phyloP scores from a whole-genome alignment of 2,888 invertebrate genomes.

The Teleogryllus oceanicus region DNA sequence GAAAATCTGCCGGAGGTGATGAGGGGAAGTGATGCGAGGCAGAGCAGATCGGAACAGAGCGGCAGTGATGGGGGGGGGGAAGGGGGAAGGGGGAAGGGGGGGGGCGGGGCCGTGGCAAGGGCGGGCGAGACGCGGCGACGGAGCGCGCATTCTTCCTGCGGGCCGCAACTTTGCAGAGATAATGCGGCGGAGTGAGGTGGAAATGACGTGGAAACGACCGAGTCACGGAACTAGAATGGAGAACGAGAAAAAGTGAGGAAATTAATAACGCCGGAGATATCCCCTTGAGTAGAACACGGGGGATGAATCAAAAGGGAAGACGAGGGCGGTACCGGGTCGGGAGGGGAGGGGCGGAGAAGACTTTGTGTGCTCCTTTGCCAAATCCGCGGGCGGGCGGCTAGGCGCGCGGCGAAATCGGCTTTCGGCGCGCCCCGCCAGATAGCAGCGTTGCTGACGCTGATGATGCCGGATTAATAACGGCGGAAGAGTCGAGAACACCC shows the following conservation, averaged over 20 bases:
- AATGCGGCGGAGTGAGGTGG: conserved; percentile 6
- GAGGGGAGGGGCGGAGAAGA: not conserved
- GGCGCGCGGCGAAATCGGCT: not conserved
- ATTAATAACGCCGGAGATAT: conserved; percentile 1
- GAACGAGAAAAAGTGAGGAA: conserved; percentile 7
- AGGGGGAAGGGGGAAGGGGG: not conserved
- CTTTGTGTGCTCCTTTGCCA: not conserved
- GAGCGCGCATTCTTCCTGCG: not conserved
- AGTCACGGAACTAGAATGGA: not conserved
- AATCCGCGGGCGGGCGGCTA: not conserved
- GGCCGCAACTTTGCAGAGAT: not conserved
- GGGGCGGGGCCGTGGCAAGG: not conserved
- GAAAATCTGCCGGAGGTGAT: too few relatives aligned
- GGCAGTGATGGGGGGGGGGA: too few relatives aligned
- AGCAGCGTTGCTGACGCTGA: not conserved
- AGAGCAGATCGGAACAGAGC: too few relatives aligned
- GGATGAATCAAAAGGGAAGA: conserved; percentile 5
- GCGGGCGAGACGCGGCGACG: not conserved
- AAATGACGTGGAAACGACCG: conserved; percentile 18
- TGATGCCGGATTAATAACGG: not conserved
- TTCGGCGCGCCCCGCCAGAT: not conserved
- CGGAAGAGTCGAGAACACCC: too few relatives aligned
- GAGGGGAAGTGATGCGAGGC: too few relatives aligned
- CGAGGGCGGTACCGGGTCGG: not conserved
- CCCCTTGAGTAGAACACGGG: not conserved